A percentile compares a stretch with the other conserved stretches of the same genome.
Evolutionary conservation across 2,888 invertebrate species (phyloP).

Genomic region (Hypomecis atomaria): DNA sequence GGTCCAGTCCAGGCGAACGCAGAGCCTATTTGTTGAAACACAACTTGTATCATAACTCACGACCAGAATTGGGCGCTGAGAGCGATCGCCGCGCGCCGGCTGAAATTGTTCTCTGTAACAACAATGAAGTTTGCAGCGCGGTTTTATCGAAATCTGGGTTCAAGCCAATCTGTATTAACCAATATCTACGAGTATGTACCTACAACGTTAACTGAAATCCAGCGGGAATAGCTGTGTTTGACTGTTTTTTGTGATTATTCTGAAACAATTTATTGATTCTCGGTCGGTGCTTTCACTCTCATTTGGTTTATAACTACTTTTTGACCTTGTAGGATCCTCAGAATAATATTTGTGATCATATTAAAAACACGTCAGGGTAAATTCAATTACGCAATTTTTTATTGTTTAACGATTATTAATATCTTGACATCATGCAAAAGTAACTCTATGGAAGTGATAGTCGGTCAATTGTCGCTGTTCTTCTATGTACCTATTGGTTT

Average conservation of each 20-base stretch:
- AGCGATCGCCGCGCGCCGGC: conserved; percentile 25
- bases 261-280: neutral
- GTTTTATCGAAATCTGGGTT: conserved; percentile 9
- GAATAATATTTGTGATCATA: too few relatives aligned
- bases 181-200: conserved; percentile 1
- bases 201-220: neutral
- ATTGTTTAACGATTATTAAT: too few relatives aligned
- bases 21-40: conserved; percentile 18
- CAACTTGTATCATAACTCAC: conserved; percentile 29
- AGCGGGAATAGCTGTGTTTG: neutral
- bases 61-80: conserved; percentile 28
- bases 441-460: too few relatives aligned
- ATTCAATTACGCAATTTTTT: too few relatives aligned
- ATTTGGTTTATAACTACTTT: too few relatives aligned
- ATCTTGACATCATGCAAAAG: too few relatives aligned
- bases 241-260: neutral
- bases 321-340: too few relatives aligned
- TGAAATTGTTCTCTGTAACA: conserved; percentile 24
- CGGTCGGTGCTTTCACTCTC: too few relatives aligned
- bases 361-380: too few relatives aligned
- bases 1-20: conserved; percentile 11
- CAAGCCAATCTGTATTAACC: neutral
- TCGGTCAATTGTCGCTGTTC: too few relatives aligned
- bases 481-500: too few relatives aligned
- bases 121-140: conserved; percentile 24